A percentile compares a stretch with the other conserved stretches of the same genome.
Conservation (phyloP, 2,888 invertebrate species). For the Lasioglossum oenotherae region DNA sequence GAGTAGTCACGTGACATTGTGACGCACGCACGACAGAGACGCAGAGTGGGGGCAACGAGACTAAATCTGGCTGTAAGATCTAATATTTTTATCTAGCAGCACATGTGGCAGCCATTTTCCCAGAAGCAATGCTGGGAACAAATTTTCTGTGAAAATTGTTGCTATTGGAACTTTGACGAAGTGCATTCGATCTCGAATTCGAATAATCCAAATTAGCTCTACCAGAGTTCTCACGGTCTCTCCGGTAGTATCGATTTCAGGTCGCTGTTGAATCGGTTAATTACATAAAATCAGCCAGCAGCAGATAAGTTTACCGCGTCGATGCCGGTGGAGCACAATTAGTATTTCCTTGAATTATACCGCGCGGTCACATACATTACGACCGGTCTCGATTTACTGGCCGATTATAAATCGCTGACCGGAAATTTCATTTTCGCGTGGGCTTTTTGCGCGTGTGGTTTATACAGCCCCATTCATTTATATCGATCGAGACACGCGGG, state of each 20-base stretch:
- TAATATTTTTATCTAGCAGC: too few relatives aligned
- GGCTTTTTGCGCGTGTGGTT: constrained; percentile 10
- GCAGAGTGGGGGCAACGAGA: too few relatives aligned
- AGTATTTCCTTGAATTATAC: constrained; percentile 28
- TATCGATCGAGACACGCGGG: neutral
- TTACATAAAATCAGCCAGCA: constrained; percentile 66
- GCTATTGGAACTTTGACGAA: neutral
- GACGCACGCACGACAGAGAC: too few relatives aligned
- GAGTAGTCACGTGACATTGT: too few relatives aligned
- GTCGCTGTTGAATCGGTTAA: constrained; percentile 66
- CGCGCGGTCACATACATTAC: constrained; percentile 18
- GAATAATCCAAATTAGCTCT: neutral
- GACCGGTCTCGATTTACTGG: constrained; percentile 18
- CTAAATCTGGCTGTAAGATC: too few relatives aligned
- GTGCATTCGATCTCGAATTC: neutral
- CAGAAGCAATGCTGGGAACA: fast-evolving
- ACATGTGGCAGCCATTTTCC: too few relatives aligned
- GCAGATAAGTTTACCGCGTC: constrained; percentile 52
- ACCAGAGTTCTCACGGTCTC: neutral
- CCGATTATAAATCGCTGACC: neutral
- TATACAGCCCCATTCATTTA: constrained; percentile 11
- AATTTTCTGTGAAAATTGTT: neutral
- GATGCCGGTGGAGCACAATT: constrained; percentile 28
- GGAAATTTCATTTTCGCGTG: constrained; percentile 32
- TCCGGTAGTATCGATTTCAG: neutral